Evolutionary conservation across 2,888 invertebrate genomes (phyloP).

Genomic region (Fabriciana adippe): DNA sequence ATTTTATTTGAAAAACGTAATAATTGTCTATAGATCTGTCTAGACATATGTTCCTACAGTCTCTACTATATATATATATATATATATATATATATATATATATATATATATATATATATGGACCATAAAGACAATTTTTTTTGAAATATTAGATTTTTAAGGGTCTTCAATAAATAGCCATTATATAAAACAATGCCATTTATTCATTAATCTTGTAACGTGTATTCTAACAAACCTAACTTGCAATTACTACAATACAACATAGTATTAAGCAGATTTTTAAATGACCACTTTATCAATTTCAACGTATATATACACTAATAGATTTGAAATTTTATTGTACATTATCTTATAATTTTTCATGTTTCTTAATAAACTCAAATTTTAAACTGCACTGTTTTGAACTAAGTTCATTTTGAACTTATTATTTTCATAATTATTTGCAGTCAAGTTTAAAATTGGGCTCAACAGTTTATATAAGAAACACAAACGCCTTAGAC

Average conservation of each 20-base stretch:
- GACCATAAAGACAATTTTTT: no score
- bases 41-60: no score
- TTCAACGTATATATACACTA: conserved; percentile 19
- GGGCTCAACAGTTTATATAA: conserved; percentile 67
- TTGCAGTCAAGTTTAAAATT: conserved; percentile 59
- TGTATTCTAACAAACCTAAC: conserved; percentile 18
- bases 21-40: no score
- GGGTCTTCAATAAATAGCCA: conserved; percentile 4
- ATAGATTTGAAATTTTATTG: neutral
- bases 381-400: conserved; percentile 33
- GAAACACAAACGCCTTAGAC: conserved; percentile 48
- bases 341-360: conserved; percentile 7
- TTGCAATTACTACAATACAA: neutral
- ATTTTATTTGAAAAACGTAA: no score
- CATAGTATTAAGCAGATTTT: conserved; percentile 13
- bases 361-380: conserved; percentile 36
- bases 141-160: no score
- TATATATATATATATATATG: no score
- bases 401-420: neutral
- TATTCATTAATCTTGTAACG: conserved; percentile 29
- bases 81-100: no score
- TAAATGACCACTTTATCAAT: neutral
- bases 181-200: conserved; percentile 26
- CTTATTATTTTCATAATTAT: neutral
- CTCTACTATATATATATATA: no score